Conservation (phyloP, 2,888 invertebrate species). For the Girardia tigrina region DNA sequence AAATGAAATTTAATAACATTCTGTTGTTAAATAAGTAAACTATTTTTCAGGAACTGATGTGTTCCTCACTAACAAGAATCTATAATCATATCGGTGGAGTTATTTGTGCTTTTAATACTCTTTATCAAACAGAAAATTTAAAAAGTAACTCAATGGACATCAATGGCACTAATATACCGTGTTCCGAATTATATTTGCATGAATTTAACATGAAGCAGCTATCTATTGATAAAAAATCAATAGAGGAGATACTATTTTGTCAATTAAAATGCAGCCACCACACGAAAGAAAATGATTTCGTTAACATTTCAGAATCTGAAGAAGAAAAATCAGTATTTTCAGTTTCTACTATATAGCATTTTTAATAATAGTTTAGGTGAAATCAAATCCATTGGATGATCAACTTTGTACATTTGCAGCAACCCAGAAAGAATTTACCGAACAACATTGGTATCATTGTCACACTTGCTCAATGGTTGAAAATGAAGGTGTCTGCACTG, state of each 20-base stretch:
- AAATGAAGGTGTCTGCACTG: slow-evolving; percentile 89
- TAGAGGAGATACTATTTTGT: background rate
- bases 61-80: background rate
- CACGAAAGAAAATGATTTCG: background rate
- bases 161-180: background rate
- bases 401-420: slow-evolving; percentile 85
- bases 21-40: too few species aligned
- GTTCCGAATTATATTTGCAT: background rate
- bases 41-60: slow-evolving; percentile 3
- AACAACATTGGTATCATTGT: slow-evolving; percentile 73
- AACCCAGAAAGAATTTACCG: slow-evolving; percentile 92
- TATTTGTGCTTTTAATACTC: background rate
- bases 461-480: slow-evolving; percentile 97
- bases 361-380: background rate
- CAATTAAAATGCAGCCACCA: background rate
- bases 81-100: background rate
- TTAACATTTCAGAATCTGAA: background rate
- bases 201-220: background rate
- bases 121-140: background rate
- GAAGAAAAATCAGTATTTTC: background rate
- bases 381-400: slow-evolving; percentile 37
- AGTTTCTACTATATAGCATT: background rate
- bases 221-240: background rate
- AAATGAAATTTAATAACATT: too few species aligned
- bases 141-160: background rate